Conservation (phyloP, 2,888 invertebrate genomes). For the Hedya salicella region DNA sequence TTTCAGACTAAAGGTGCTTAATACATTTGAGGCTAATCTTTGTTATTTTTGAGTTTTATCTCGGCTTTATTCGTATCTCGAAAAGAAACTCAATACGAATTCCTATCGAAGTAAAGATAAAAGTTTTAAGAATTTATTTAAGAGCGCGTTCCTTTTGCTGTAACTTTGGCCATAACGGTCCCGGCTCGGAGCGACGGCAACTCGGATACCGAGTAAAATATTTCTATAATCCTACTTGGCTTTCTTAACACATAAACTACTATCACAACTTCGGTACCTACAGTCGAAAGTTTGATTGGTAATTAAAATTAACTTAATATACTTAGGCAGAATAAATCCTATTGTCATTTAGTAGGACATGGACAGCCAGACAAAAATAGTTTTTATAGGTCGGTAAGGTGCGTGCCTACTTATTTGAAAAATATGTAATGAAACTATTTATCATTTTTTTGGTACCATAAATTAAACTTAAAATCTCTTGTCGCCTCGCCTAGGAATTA, state of each 20-base stretch:
- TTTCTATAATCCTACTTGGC: slow-evolving; percentile 33
- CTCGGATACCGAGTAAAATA: slow-evolving; percentile 31
- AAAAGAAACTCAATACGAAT: slow-evolving; percentile 49
- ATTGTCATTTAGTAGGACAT: too few species aligned
- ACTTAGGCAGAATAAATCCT: too few species aligned
- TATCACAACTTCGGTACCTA: slow-evolving; percentile 6
- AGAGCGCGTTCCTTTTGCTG: slow-evolving; percentile 60
- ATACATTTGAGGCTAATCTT: slow-evolving; percentile 34
- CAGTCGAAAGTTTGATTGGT: not conserved
- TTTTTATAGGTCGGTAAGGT: too few species aligned
- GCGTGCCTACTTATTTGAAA: too few species aligned
- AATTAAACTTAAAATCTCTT: too few species aligned
- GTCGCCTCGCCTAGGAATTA: too few species aligned
- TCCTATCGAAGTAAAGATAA: slow-evolving; percentile 73
- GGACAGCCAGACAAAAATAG: too few species aligned
- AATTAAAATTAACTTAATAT: not conserved
- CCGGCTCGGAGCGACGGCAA: slow-evolving; percentile 44
- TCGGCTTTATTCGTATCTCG: slow-evolving; percentile 50
- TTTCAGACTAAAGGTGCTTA: slow-evolving; percentile 24
- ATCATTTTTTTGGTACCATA: too few species aligned
- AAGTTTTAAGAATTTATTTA: slow-evolving; percentile 79
- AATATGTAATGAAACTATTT: too few species aligned
- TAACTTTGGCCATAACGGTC: slow-evolving; percentile 71
- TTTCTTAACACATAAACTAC: not conserved
- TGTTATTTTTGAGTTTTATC: slow-evolving; percentile 45